Evolutionary conservation across 2,797 vertebrate species (phyloP), one percentile per base, ranked within the genome.

Genomic region (Rhabdophis nuchalis): DNA sequence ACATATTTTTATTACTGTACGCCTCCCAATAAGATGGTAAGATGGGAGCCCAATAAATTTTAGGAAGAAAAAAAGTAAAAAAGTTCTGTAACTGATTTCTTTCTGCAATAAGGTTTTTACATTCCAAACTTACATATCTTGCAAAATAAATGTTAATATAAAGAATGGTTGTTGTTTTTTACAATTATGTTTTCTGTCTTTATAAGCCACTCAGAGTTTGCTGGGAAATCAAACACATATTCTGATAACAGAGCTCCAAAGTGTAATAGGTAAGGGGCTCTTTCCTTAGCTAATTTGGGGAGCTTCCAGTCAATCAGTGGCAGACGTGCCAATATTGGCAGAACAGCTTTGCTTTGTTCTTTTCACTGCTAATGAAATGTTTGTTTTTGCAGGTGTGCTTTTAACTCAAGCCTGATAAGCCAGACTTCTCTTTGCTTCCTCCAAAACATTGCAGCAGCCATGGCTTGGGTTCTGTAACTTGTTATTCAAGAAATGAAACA

Each of bases 341-440:
- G 36, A 93, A 96, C 96, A 97, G 95, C 93, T 94, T 72, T 85
- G 95, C 96, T 96, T 97, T 97, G 95, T 96, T 97, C 97, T 96
- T 94, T 93, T 94, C 72, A 52, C 91, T 89, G 94, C 77, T 85
- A 93, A 96, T 96, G 91, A 95, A 95, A 95, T 96, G 92, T 95
- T 87, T 93, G 93, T 94, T 96, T 96, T 96, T 95, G 95, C 97
- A 97, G 95, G 95, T 96, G 96, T 96, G 92, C 95, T 95, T 92
- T 96, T 95, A 96, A 97, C 96, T 96, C 82, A 61, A 90, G 93
- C 90, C 95, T 97, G 97, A 96, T 97, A 97, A 97, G 94, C 89
- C 0, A 0, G 85, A 88, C 89, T 91, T 95, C 93, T 92, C 93
- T 88, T 60, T 96, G 3, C 54, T 88, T 92, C 86, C 77, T 58